Evolutionary conservation across 2,797 vertebrate species (phyloP), one percentile per base, ranked within the genome.

Genomic region (Poecilia velifera): DNA sequence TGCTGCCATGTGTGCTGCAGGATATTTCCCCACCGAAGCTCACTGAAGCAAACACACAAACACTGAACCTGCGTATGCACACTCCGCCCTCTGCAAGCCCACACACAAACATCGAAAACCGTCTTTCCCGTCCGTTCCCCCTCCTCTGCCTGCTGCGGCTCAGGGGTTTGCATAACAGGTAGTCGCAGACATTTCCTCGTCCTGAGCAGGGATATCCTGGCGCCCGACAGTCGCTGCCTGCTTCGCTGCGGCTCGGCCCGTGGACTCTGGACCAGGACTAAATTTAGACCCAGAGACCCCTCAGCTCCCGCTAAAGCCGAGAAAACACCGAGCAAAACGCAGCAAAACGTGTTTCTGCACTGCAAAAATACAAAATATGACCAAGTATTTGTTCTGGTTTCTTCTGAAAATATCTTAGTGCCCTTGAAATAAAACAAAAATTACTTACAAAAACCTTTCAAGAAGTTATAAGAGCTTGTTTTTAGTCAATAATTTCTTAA

Each of bases 171-270:
- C 97, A 98, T 98, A 98, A 99, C 98, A 99, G 98, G 98, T 99
- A 98, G 97, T 97, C 96, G 96, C 97, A 98, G 97, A 97, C 98
- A 98, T 97, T 99, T 99, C 98, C 98, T 97, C 86, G 96, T 98
- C 97, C 98, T 98, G 97, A 96, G 94, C 95, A 97, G 97, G 98
- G 98, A 99, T 98, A 98, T 99, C 98, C 98, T 99, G 98, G 98
- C 98, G 98, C 98, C 98, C 96, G 95, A 90, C 96, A 97, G 98
- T 98, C 98, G 97, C 97, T 97, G 95, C 89, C 93, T 90, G 91
- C 96, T 96, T 96, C 95, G 91, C 96, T 96, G 95, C 92, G 92
- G 96, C 96, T 95, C 92, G 88, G 89, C 90, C 92, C 92, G 80
- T 76, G 86, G 85, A 86, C 91, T 91, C 85, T 89, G 82, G 82